Evolutionary conservation across 2,888 invertebrate species (phyloP), one percentile per base, ranked within the genome.

Genomic region (Tortrix viridana): DNA sequence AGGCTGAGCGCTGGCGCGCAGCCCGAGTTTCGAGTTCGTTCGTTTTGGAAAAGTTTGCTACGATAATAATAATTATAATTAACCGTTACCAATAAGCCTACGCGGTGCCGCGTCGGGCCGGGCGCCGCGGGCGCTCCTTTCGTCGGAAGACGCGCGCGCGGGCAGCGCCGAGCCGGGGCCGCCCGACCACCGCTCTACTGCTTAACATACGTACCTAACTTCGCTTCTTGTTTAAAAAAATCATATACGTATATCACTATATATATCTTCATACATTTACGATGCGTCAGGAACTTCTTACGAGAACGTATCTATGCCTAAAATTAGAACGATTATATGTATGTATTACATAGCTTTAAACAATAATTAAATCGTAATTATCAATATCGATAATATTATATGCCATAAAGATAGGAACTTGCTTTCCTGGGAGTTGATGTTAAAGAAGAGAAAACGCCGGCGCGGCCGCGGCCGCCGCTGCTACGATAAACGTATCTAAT

Each of bases 391-490:
- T 92, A 92, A 92, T 92, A 92, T 92, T 92, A 92, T 92, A 92
- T 92, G 92, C 92, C 92, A 92, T 92, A 92, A 92, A 92, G 92
- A 92, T 92, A 92, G 92, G 92, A 92, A 92, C 92, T 92, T 92
- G 92, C 90, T 92, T 92, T 91, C 88, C 92, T 92, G 92, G 92
- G 92, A 89, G 90, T 88, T 85, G 92, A 91, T 92, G 92, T 79
- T 88, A 85, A 76, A 81, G 78, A 78, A 84, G 84, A 79, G 74
- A 72, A 75, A 73, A 82, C 88, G 89, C 84, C 88, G 83, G 83
- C 82, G 76, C 83, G 86, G 85, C 89, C 88, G 89, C 89, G 78
- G 74, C 78, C 80, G 79, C 85, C 76, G 82, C 79, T 67, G 77
- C 84, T 88, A 87, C 90, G 89, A 85, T 88, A 89, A 88, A 89